Conservation (phyloP, 2,113 vertebrate species). For the Astur gentilis region DNA sequence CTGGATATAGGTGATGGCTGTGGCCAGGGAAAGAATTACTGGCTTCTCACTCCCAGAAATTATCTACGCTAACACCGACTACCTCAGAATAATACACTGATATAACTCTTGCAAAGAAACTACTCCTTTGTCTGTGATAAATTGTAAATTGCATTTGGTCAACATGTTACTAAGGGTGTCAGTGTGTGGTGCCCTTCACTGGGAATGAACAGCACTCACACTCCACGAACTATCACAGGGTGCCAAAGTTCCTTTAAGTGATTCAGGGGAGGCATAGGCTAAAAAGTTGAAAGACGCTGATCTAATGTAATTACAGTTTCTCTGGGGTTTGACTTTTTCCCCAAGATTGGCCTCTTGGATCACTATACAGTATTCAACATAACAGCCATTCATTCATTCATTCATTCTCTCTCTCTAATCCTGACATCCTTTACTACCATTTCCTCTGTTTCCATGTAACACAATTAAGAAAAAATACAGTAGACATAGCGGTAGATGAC, state of each 20-base stretch:
- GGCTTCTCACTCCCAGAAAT: neutral
- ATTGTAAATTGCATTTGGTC: neutral
- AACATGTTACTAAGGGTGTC: neutral
- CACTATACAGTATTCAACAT: neutral
- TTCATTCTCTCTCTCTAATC: neutral
- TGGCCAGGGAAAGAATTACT: neutral
- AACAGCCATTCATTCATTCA: neutral
- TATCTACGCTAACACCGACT: fast-evolving
- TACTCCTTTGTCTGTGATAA: neutral
- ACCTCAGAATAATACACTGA: neutral
- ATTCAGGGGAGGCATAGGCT: neutral
- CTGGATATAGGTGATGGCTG: neutral
- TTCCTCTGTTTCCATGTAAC: neutral
- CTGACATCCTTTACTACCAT: neutral
- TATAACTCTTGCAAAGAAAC: neutral
- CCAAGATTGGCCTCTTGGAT: neutral
- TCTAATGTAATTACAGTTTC: neutral
- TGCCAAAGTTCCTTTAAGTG: neutral
- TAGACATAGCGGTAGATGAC: neutral
- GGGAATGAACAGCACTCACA: neutral
- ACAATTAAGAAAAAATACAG: neutral
- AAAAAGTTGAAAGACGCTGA: neutral
- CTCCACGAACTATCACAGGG: neutral
- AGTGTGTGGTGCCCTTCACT: neutral
- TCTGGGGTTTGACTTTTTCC: neutral